Base-by-base conservation (phyloP, 2,797 vertebrate genomes). In the Xiphorhynchus erythropygius region DNA sequence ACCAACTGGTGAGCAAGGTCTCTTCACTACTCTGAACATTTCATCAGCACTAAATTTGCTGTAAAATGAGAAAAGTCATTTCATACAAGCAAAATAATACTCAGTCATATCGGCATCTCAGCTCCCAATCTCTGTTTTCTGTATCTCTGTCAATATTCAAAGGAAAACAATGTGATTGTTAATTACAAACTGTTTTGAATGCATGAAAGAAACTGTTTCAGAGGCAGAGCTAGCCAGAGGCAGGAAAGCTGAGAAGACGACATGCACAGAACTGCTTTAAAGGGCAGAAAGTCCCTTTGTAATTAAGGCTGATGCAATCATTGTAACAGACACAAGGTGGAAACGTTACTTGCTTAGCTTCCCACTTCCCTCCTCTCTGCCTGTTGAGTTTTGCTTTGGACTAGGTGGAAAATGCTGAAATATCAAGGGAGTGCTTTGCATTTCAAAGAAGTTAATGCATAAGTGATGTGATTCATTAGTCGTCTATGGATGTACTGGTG, bases 271-370 rank as follows among this genome's bases (percentile, higher is more conserved):
- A 68, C 90, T 69, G 81, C 74, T 94, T 95, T 80, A 95, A 95
- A 95, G 89, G 94, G 92, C 65, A 92, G 90, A 82, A 94, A 95
- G 94, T 81, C 88, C 94, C 81, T 5, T 47, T 91, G 87, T 94
- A 95, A 97, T 97, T 95, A 96, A 97, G 55, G 89, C 74, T 90
- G 93, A 96, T 96, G 95, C 77, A 95, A 91, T 93, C 90, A 11
- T 76, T 65, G 32, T 63, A 81, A 77, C 73, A 95, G 93, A 95
- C 93, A 37, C 90, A 84, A 94, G 89, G 91, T 85, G 94, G 94
- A 95, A 97, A 93, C 7, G 3, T 91, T 94, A 91, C 80, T 87
- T 74, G 69, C 70, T 60, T 33, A 69, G 46, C 78, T 93, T 94
- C 77, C 86, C 75, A 35, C 71, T 75, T 52, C 49, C 53, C 60